These are phyloP conservation scores for Drosophila grimshawi DNA, from an alignment of 1,140 invertebrate species.

Conservation along the genomic window DNA sequence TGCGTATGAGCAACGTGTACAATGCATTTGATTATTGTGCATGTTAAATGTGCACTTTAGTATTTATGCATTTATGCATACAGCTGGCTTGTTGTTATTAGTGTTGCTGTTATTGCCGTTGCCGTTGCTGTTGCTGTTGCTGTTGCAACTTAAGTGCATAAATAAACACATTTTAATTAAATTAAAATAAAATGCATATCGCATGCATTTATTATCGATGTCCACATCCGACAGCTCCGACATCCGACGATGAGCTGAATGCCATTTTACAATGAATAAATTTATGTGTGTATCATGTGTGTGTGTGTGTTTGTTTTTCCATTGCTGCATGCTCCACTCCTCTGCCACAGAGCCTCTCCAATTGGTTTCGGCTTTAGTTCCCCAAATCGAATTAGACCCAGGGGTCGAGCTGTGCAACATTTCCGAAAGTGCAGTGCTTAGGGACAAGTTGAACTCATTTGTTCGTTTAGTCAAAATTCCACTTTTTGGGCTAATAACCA, in stretches of 20 bases:
- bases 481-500: background rate
- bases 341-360: background rate
- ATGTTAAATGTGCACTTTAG: constrained; percentile 48
- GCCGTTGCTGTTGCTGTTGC: constrained; percentile 9
- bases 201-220: constrained; percentile 68
- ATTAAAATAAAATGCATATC: constrained; percentile 61
- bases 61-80: constrained; percentile 45
- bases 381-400: constrained; percentile 74
- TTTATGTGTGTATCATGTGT: constrained; percentile 61
- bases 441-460: constrained; percentile 59
- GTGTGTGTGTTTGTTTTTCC: constrained; percentile 23
- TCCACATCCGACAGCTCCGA: constrained; percentile 29
- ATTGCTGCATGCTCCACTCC: background rate
- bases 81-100: constrained; percentile 14
- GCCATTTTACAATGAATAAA: constrained; percentile 60
- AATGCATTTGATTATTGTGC: constrained; percentile 35
- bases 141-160: constrained; percentile 55
- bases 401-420: constrained; percentile 70
- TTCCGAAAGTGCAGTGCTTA: constrained; percentile 55
- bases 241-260: constrained; percentile 39
- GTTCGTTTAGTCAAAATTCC: constrained; percentile 18
- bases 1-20: constrained; percentile 46
- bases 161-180: constrained; percentile 60
- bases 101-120: background rate
- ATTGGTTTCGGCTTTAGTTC: constrained; percentile 63